phyloP scores from a whole-genome alignment of 2,113 vertebrate species.

The Herpetotheres cachinnans region DNA sequence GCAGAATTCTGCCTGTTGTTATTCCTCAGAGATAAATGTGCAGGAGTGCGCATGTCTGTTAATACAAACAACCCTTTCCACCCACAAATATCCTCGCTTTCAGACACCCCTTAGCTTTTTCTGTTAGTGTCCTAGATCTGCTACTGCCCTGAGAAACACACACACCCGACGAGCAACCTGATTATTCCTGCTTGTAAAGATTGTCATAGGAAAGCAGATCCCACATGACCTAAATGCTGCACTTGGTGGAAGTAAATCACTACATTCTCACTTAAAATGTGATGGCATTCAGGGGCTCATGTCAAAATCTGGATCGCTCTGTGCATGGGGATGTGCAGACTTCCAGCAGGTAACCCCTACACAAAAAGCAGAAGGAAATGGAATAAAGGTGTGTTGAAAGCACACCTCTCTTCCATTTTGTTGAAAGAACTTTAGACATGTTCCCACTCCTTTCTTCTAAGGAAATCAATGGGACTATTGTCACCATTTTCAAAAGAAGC shows the following conservation, averaged over 20 bases:
- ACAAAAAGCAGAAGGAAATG: conserved; percentile 9
- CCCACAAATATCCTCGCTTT: neutral
- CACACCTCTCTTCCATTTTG: neutral
- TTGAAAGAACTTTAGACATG: conserved; percentile 36
- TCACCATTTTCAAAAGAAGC: conserved; percentile 14
- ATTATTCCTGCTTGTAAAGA: neutral
- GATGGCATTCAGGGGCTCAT: neutral
- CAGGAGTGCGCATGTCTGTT: neutral
- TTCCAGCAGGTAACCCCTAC: neutral
- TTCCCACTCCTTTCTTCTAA: conserved; percentile 28
- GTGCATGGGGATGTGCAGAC: neutral
- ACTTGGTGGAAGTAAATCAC: neutral
- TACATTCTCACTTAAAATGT: neutral
- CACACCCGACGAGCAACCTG: neutral
- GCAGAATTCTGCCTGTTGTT: neutral
- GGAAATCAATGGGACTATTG: conserved; percentile 40
- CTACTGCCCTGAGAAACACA: neutral
- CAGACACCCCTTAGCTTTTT: neutral
- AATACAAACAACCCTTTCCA: neutral
- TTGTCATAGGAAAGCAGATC: neutral
- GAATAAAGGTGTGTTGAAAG: conserved; percentile 34
- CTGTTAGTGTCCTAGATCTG: neutral
- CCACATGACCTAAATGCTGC: neutral
- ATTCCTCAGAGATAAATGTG: neutral
- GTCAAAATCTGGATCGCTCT: neutral